Base-by-base conservation (phyloP, 2,888 invertebrate species). In the Ectobius pallidus region DNA sequence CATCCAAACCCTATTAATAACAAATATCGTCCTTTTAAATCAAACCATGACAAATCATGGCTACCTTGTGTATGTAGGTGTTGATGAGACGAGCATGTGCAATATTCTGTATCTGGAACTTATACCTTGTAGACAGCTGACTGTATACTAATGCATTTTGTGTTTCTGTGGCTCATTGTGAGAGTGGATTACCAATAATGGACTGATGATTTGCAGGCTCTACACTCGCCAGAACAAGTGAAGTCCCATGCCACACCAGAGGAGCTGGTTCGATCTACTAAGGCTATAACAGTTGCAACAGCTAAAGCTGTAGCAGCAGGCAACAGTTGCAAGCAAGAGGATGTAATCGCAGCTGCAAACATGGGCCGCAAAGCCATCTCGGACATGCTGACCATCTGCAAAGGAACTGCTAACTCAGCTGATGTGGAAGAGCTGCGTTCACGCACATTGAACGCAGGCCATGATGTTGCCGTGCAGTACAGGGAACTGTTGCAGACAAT, bases 261-360 rank as follows among this genome's bases (percentile, higher is more conserved):
- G 83, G 97, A 99, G 81, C 86, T 99, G 75, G 91, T 98, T 73
- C 91, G 97, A 3, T 93, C 92, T 80, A 97, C 98, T 1, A 96
- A 97, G 78, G 94, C 94, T 76, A 95, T 99, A 81, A 98, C 98
- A 0, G 89, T 91, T 63, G 96, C 97, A 0, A 98, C 98, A 0
- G 95, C 96, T 0, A 93, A 94, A 80, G 96, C 97, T 0, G 97
- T 98, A 0, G 92, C 97, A 0, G 97, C 97, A 32, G 98, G 97
- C 39, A 93, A 93, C 80, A 94, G 95, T 78, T 91, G 94, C 81
- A 89, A 92, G 79, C 97, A 97, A 83, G 95, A 97, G 79, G 97
- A 98, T 82, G 92, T 98, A 76, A 97, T 97, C 18, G 94, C 94
- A 1, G 97, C 98, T 1, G 97, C 98, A 67, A 97, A 99, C 83